These are phyloP conservation scores for Trichogramma dendrolimi DNA, from an alignment of 2,888 invertebrate genomes.

Conservation along the genomic window DNA sequence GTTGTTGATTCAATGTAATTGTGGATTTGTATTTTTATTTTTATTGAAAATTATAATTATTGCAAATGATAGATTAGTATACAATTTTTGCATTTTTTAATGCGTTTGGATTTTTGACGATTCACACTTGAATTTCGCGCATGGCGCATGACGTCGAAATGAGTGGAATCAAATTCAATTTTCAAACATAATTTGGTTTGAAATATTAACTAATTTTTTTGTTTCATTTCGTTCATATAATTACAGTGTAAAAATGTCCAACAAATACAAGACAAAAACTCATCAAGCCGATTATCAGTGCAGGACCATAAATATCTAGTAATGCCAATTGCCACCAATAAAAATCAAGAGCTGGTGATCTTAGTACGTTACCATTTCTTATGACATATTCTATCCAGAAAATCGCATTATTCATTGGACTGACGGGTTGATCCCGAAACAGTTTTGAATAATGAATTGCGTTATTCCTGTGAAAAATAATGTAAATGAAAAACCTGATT, in stretches of 20 bases:
- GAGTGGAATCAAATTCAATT: slow-evolving; percentile 3
- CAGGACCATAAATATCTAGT: slow-evolving; percentile 32
- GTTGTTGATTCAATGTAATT: too few relatives aligned
- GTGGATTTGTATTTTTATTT: too few relatives aligned
- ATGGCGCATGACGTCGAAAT: slow-evolving; percentile 22
- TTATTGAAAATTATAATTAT: too few relatives aligned
- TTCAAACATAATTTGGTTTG: too few relatives aligned
- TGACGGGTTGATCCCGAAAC: slow-evolving; percentile 33
- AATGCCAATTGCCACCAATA: slow-evolving; percentile 36
- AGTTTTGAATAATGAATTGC: slow-evolving; percentile 18
- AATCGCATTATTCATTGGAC: slow-evolving; percentile 33
- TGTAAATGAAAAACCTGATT: background rate
- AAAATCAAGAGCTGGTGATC: slow-evolving; percentile 32
- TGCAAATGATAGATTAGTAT: too few relatives aligned
- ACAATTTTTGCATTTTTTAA: too few relatives aligned
- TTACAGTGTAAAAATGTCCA: too few relatives aligned
- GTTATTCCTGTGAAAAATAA: slow-evolving; percentile 12
- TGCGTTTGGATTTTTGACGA: slow-evolving; percentile 8
- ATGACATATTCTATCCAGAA: slow-evolving; percentile 38
- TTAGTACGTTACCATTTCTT: slow-evolving; percentile 31
- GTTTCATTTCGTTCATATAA: too few relatives aligned
- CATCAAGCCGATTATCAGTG: background rate
- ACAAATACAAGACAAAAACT: background rate
- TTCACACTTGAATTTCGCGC: slow-evolving; percentile 9
- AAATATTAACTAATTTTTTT: too few relatives aligned